A percentile compares a stretch with the other conserved stretches of the same genome.
Evolutionary conservation across 37 sponge, comb jelly and placozoan genomes (phyloP).

Genomic region (Chondrilla cf. caribensis): DNA sequence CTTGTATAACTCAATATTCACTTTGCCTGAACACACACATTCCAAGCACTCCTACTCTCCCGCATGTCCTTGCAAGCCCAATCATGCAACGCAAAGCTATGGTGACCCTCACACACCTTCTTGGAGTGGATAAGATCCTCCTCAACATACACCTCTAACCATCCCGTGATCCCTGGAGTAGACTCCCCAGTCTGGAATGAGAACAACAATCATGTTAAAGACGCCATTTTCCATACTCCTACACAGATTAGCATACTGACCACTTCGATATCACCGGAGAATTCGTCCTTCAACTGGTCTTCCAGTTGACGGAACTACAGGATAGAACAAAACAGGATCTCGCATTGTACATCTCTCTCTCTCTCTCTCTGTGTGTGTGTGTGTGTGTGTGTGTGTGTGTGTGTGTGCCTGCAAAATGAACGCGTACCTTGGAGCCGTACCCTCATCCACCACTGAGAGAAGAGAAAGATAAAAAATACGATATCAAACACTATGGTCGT

Average conservation of each 20-base stretch:
- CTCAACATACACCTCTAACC: slow-evolving; percentile 66
- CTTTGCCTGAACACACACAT: no score
- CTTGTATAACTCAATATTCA: no score
- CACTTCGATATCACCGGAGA: slow-evolving; percentile 43
- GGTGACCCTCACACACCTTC: slow-evolving; percentile 61
- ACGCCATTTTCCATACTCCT: background rate
- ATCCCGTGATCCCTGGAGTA: slow-evolving; percentile 72
- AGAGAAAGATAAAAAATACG: background rate
- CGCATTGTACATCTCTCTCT: no score
- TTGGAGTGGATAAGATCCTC: slow-evolving; percentile 71
- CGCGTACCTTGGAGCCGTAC: slow-evolving; percentile 67
- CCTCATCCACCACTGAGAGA: slow-evolving; percentile 83
- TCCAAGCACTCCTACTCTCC: no score
- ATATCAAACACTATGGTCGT: no score
- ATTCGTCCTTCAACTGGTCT: slow-evolving; percentile 45
- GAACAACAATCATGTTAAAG: background rate
- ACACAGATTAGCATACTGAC: slow-evolving; percentile 37
- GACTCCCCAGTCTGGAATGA: slow-evolving; percentile 8
- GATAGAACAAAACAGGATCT: background rate
- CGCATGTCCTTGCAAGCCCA: no score
- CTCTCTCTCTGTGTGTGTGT: no score
- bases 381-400: no score
- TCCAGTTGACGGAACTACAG: slow-evolving; percentile 41
- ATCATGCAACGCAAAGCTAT: no score
- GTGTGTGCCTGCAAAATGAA: background rate